phyloP scores from a whole-genome alignment of 2,797 vertebrate species.

The Lerista edwardsae region DNA sequence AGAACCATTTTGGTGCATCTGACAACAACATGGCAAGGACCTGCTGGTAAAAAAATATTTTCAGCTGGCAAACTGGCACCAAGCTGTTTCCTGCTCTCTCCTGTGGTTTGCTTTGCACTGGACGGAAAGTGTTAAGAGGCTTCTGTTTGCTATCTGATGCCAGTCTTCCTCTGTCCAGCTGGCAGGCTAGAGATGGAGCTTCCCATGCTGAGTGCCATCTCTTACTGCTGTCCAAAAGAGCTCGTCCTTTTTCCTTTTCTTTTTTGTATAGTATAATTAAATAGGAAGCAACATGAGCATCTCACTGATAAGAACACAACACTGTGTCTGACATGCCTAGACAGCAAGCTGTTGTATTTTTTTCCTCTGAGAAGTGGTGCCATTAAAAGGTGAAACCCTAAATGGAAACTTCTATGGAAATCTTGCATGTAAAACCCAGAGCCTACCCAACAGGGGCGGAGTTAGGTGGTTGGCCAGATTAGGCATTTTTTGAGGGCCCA shows the following conservation, averaged over 20 bases:
- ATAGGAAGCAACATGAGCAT: background rate
- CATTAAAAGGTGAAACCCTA: background rate
- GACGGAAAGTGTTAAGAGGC: constrained; percentile 45
- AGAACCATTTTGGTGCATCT: background rate
- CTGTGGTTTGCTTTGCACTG: constrained; percentile 40
- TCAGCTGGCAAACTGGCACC: background rate
- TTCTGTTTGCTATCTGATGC: constrained; percentile 28
- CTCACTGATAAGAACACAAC: background rate
- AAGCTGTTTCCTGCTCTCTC: constrained; percentile 14
- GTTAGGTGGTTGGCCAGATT: too few species aligned
- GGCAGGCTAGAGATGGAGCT: background rate
- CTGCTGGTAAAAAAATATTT: background rate
- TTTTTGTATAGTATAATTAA: background rate
- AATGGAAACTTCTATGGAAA: background rate
- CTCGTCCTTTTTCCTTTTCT: background rate
- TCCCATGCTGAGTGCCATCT: constrained; percentile 14
- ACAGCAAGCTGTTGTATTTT: background rate
- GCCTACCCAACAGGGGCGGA: too few species aligned
- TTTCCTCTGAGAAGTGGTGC: background rate
- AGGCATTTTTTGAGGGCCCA: too few species aligned
- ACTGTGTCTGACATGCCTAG: background rate
- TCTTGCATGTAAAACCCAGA: background rate
- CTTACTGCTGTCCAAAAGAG: constrained; percentile 10
- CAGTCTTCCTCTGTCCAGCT: constrained; percentile 21
- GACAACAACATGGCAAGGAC: constrained; percentile 22